Evolutionary conservation across 2,888 invertebrate species (phyloP), one percentile per base, ranked within the genome.

Genomic region (Sycophila texana): DNA sequence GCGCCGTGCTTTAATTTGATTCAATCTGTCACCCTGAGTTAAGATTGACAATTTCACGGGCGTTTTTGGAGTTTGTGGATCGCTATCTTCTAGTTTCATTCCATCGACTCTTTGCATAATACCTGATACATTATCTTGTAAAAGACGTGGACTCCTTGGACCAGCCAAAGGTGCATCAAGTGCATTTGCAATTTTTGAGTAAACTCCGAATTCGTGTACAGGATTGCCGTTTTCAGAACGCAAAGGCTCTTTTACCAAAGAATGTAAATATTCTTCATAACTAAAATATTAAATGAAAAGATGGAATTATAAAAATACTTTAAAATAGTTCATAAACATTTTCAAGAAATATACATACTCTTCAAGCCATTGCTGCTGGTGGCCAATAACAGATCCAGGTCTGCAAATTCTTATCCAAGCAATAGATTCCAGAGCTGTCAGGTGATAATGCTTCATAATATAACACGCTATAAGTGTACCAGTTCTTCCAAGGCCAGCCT

Each of bases 391-490:
- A 63, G 98, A 99, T 26, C 99, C 99, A 0, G 99, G 99, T 4
- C 99, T 94, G 90, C 99, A 99, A 83, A 99, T 95, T 79, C 99
- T 93, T 83, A 98, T 94, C 99, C 99, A 99, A 26, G 97, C 99
- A 88, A 99, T 99, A 58, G 97, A 95, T 92, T 99, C 99, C 82
- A 95, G 94, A 13, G 99, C 98, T 20, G 96, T 95, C 91, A 99
- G 97, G 84, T 95, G 94, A 91, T 96, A 96, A 89, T 97, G 97
- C 91, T 99, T 99, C 97, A 99, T 99, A 88, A 99, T 96, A 91
- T 99, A 99, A 90, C 98, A 98, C 7, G 96, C 99, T 86, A 99
- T 99, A 80, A 99, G 92, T 2, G 99, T 98, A 51, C 99, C 99
- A 20, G 99, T 99, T 86, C 99, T 93, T 3, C 99, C 99, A 65